A percentile compares a stretch with the other conserved stretches of the same genome.
Conservation (phyloP, 1,140 invertebrate genomes). For the Zaprionus inermis region DNA sequence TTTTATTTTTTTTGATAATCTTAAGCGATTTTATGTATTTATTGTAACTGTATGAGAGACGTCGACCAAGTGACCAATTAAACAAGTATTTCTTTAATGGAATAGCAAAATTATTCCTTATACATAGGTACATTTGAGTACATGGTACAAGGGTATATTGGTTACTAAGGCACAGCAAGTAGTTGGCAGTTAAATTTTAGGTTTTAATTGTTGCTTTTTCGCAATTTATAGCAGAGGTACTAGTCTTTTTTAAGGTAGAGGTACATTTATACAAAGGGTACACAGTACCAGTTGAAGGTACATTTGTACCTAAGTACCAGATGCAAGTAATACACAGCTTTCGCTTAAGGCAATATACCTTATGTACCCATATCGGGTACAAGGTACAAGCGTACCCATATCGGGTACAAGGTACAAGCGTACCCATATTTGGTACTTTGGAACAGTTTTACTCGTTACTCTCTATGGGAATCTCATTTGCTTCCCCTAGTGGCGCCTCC, state of each 20-base stretch:
- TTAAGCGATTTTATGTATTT: constrained; percentile 54
- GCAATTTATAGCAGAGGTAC: no score
- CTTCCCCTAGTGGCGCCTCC: neutral
- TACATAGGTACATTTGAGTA: neutral
- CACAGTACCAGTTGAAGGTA: neutral
- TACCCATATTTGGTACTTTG: neutral
- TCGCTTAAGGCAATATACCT: no score
- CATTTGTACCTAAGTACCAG: neutral
- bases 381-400: neutral
- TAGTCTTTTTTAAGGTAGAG: no score
- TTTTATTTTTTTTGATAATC: constrained; percentile 47
- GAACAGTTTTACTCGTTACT: neutral
- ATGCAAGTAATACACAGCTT: no score
- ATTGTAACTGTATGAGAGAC: constrained; percentile 49
- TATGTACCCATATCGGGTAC: no score
- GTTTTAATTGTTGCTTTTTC: no score
- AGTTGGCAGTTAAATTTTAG: no score
- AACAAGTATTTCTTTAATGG: constrained; percentile 20
- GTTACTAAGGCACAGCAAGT: no score
- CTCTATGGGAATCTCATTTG: neutral
- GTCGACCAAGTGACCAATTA: constrained; percentile 35
- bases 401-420: neutral
- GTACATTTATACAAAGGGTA: neutral
- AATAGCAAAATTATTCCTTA: neutral
- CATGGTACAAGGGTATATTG: neutral